Percentiles rank a stretch among this genome's conserved stretches.
These are phyloP conservation scores for Drosophila tsacasi DNA, from an alignment of 1,140 invertebrate species.

Conservation along the genomic window DNA sequence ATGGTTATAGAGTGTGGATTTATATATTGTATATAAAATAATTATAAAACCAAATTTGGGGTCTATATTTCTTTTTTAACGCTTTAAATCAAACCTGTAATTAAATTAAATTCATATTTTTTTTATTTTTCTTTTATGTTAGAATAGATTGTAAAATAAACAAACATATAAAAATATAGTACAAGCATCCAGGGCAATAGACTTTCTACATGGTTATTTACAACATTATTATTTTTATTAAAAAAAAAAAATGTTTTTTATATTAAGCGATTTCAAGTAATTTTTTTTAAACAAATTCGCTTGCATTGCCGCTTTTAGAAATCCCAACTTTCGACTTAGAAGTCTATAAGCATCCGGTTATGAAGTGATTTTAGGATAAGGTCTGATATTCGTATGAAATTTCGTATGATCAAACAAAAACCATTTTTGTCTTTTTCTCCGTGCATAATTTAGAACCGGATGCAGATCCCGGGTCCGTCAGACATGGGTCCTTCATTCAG, in stretches of 20 bases:
- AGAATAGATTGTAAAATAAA: too few relatives aligned
- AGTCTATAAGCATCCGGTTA: not conserved
- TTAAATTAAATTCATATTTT: too few relatives aligned
- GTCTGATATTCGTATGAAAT: not conserved
- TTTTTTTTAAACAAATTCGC: not conserved
- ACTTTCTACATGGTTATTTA: too few relatives aligned
- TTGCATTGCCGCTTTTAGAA: not conserved
- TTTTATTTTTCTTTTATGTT: too few relatives aligned
- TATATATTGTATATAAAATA: too few relatives aligned
- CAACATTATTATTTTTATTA: too few relatives aligned
- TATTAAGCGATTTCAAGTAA: not conserved
- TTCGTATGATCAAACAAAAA: not conserved
- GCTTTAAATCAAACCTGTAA: too few relatives aligned
- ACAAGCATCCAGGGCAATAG: too few relatives aligned
- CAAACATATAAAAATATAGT: too few relatives aligned
- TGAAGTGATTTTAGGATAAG: not conserved
- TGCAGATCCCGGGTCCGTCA: constrained; percentile 18
- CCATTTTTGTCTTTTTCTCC: not conserved
- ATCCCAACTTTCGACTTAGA: not conserved
- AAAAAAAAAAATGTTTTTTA: too few relatives aligned
- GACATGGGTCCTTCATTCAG: constrained; percentile 33
- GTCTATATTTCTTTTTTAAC: not conserved
- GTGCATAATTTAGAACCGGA: constrained; percentile 5
- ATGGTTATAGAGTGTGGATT: too few relatives aligned
- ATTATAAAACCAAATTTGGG: not conserved